phyloP scores from a whole-genome alignment of 2,797 vertebrate genomes.

The Distichodus sexfasciatus region DNA sequence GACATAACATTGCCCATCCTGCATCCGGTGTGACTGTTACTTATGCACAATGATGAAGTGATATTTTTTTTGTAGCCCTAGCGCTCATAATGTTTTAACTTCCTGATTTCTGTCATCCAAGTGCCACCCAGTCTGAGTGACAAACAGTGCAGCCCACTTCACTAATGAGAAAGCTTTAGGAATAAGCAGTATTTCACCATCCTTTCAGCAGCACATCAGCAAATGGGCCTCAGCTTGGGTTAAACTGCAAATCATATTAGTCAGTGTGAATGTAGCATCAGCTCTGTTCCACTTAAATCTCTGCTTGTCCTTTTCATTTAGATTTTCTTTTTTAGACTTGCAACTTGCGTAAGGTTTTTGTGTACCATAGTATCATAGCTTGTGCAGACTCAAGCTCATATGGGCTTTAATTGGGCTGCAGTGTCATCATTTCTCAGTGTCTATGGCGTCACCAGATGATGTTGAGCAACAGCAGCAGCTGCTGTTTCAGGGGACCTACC shows the following conservation, averaged over 20 bases:
- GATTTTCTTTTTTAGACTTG: too few relatives aligned
- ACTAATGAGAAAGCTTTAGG: neutral
- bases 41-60: too few relatives aligned
- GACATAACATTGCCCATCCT: too few relatives aligned
- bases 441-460: neutral
- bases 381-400: neutral
- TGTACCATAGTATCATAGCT: neutral
- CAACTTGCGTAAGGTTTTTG: too few relatives aligned
- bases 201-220: neutral
- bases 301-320: neutral
- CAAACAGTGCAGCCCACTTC: slow-evolving; percentile 3
- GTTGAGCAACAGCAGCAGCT: neutral
- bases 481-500: neutral
- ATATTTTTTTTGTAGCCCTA: too few relatives aligned
- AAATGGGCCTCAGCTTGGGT: neutral
- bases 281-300: too few relatives aligned
- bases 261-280: neutral
- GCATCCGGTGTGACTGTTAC: too few relatives aligned
- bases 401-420: neutral
- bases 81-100: too few relatives aligned
- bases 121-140: neutral
- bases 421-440: neutral
- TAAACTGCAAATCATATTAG: neutral
- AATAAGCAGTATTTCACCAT: slow-evolving; percentile 1
- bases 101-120: too few relatives aligned